These are phyloP conservation scores for Vannuccia rotundouncinata DNA, from an alignment of 2,888 invertebrate species.

Conservation along the genomic window DNA sequence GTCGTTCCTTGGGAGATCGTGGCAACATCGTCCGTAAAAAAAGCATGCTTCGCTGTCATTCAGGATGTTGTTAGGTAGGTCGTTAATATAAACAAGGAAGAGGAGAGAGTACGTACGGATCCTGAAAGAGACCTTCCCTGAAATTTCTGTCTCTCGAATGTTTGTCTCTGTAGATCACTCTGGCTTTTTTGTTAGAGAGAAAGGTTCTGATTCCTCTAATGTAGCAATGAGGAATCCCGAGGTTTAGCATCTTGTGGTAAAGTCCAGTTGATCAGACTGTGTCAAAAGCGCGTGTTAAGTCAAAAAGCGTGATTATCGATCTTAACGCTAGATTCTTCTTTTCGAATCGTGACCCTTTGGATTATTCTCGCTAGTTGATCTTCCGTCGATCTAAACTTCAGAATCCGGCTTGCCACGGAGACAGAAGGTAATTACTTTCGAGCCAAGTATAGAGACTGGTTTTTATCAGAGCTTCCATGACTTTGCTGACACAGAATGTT, in stretches of 20 bases:
- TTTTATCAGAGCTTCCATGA: too few species aligned
- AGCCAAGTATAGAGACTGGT: too few species aligned
- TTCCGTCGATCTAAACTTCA: neutral
- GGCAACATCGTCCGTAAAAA: too few species aligned
- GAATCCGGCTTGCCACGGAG: too few species aligned
- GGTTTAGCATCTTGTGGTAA: neutral
- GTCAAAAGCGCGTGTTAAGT: constrained; percentile 13
- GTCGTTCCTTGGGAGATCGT: too few species aligned
- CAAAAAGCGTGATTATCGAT: neutral
- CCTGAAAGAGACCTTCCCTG: neutral
- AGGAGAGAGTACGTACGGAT: neutral
- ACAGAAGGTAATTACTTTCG: too few species aligned
- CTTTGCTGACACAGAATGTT: too few species aligned
- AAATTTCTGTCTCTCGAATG: neutral
- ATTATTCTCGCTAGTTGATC: neutral
- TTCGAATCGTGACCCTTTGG: neutral
- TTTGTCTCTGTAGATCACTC: neutral
- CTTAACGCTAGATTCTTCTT: neutral
- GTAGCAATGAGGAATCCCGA: neutral
- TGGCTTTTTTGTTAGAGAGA: neutral
- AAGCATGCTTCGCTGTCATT: too few species aligned
- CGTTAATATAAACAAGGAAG: too few species aligned
- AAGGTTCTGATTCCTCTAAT: neutral
- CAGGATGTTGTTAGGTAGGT: too few species aligned
- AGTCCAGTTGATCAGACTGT: constrained; percentile 5